Percentiles rank a stretch among this genome's conserved stretches.
phyloP scores from a whole-genome alignment of 2,888 invertebrate species.

The Corythucha ciliata region DNA sequence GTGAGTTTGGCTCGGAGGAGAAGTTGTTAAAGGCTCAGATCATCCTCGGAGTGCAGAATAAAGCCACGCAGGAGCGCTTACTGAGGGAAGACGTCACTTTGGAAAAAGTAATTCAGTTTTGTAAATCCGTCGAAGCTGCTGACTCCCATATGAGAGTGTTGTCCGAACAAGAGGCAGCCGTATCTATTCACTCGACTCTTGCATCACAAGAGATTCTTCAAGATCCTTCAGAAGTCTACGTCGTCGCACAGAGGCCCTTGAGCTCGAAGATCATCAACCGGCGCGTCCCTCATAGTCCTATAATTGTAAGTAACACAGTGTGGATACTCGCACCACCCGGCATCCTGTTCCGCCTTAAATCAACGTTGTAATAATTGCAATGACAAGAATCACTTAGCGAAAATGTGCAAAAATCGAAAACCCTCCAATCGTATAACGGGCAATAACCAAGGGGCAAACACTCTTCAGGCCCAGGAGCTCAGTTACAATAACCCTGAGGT shows the following conservation, averaged over 20 bases:
- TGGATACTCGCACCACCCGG: neutral
- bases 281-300: too few relatives aligned
- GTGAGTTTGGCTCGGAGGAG: constrained; percentile 8
- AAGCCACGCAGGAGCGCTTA: neutral
- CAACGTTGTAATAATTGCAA: neutral
- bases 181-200: too few relatives aligned
- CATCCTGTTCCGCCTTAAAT: neutral
- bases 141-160: too few relatives aligned
- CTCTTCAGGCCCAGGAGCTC: too few relatives aligned
- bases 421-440: too few relatives aligned
- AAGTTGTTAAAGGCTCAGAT: neutral
- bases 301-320: neutral
- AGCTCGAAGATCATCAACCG: too few relatives aligned
- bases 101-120: neutral
- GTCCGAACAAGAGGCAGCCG: too few relatives aligned
- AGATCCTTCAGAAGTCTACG: too few relatives aligned
- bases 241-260: too few relatives aligned
- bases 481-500: too few relatives aligned
- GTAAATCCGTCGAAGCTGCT: neutral
- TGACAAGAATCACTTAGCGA: neutral
- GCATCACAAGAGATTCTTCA: too few relatives aligned
- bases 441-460: too few relatives aligned
- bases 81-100: neutral
- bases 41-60: neutral
- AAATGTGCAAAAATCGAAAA: constrained; percentile 5